Evolutionary conservation across 2,888 invertebrate genomes (phyloP), one percentile per base, ranked within the genome.

Genomic region (Tetropium fuscum): DNA sequence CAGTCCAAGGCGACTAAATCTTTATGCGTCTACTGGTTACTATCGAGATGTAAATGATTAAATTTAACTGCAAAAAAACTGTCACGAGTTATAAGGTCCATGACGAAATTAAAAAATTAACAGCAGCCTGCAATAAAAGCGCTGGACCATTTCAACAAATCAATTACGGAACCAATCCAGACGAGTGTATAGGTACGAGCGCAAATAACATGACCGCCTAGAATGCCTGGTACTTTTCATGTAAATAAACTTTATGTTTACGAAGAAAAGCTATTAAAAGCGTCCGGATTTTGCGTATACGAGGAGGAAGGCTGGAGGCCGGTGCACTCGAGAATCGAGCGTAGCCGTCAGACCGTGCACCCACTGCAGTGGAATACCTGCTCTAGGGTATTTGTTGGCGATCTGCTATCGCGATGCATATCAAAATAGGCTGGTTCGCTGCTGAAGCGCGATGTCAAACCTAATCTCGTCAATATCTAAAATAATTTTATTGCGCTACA

Each of bases 321-420:
- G 41, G 34, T 36, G 43, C 49, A 19, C 45, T 36, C 38, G 45
- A 34, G 53, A 19, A 36, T 36, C 38, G 45, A 34, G 53, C 15
- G 34, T n/a, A 36, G 44, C 30, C 32, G 41, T 48, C 41, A 40
- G 48, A 41, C 47, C 41, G 30, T 43, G 56, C 56, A 48, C 32
- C 48, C 48, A 38, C 34, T 44, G 47, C 55, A 40, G 15, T 27
- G 22, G 41, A 30, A 48, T 57, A 57, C 43, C 49, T 49, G 56
- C 56, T 38, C 25, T 19, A 34, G 43, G 56, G 43, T 34, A 36
- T 49, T 57, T 32, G 36, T 20, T 41, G 22, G 43, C 49, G 32
- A 57, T 57, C 49, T 43, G 32, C 22, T 57, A 57, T 57, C 56
- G 34, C 49, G 49, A 15, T 48, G 44, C 49, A 57, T 44, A 57